Percentiles rank a stretch among this genome's conserved stretches.
Conservation (phyloP, 1,140 invertebrate species). For the Pomacea maculata region DNA sequence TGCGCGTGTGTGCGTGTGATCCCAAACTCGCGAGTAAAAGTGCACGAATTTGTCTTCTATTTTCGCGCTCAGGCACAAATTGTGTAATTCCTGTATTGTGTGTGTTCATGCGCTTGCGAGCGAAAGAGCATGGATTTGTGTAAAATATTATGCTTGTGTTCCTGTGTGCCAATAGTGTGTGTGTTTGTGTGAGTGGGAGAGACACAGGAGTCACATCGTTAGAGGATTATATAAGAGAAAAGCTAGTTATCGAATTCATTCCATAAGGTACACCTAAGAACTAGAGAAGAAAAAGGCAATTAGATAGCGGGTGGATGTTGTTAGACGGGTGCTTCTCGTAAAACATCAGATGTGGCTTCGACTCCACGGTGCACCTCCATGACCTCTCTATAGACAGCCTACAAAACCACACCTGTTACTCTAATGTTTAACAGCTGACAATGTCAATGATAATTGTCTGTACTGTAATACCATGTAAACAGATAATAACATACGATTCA, state of each 20-base stretch:
- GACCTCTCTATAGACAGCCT: no score
- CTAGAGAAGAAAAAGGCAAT: not conserved
- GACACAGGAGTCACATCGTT: not conserved
- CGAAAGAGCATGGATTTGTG: not conserved
- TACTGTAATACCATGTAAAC: no score
- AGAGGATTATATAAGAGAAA: not conserved
- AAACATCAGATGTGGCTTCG: not conserved
- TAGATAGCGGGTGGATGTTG: not conserved
- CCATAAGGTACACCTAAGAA: not conserved
- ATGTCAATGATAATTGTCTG: no score
- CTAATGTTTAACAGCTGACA: no score
- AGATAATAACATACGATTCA: no score
- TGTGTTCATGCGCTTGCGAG: conserved; percentile 14
- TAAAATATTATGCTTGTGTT: not conserved
- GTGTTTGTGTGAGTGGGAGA: not conserved
- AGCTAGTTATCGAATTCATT: not conserved
- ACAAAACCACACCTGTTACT: no score
- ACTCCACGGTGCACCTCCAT: no score
- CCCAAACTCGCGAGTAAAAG: not conserved
- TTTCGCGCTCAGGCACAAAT: no score
- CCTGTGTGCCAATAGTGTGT: not conserved
- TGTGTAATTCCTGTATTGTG: not conserved
- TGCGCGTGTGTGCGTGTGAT: not conserved
- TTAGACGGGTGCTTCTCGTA: not conserved
- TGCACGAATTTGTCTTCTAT: not conserved